Evolutionary conservation across 1,140 invertebrate species (phyloP).

Genomic region (Gryon sp.): DNA sequence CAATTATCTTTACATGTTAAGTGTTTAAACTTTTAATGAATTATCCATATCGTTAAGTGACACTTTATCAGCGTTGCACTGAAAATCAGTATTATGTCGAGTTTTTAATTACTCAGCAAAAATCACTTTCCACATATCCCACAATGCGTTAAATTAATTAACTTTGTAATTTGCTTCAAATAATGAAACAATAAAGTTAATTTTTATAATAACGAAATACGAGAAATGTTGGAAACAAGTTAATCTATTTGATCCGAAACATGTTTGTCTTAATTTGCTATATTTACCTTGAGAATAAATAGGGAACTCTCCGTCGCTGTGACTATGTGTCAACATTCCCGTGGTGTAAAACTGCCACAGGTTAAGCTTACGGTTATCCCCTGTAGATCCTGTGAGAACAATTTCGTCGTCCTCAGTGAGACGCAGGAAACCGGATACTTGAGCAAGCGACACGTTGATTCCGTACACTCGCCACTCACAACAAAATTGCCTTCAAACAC

Average conservation of each 20-base stretch:
- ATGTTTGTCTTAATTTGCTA: not conserved
- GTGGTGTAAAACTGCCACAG: constrained; percentile 75
- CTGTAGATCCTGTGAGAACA: constrained; percentile 63
- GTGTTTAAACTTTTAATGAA: too few relatives aligned
- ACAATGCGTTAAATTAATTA: too few relatives aligned
- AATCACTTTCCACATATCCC: too few relatives aligned
- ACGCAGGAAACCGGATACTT: constrained; percentile 67
- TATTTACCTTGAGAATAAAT: constrained; percentile 82
- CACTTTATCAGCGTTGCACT: too few relatives aligned
- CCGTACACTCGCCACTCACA: constrained; percentile 9
- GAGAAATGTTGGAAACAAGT: too few relatives aligned
- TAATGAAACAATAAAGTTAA: too few relatives aligned
- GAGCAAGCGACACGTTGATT: constrained; percentile 69
- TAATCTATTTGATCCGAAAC: not conserved
- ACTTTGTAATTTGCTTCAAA: too few relatives aligned
- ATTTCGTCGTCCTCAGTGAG: constrained; percentile 70
- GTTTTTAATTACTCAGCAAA: too few relatives aligned
- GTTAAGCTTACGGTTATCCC: constrained; percentile 68
- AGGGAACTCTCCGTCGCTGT: constrained; percentile 89
- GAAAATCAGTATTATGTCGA: too few relatives aligned
- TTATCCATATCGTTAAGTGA: too few relatives aligned
- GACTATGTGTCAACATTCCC: constrained; percentile 87
- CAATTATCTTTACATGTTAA: too few relatives aligned
- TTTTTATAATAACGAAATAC: too few relatives aligned
- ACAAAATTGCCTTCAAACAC: not conserved